phyloP scores from a whole-genome alignment of 2,113 vertebrate species.

The Melanerpes aurifrons region DNA sequence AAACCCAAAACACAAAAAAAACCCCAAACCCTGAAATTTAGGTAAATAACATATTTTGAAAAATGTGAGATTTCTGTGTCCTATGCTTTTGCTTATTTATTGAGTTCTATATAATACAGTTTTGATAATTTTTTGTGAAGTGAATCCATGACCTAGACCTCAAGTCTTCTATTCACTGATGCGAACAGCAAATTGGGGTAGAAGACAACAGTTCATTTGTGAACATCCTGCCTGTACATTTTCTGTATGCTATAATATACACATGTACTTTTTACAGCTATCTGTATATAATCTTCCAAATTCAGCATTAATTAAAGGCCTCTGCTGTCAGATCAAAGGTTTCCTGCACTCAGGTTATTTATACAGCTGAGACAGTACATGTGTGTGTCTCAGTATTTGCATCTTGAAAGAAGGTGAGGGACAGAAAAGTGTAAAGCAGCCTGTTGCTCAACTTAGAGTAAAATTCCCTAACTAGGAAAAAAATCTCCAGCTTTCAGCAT shows the following conservation, averaged over 20 bases:
- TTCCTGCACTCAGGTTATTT: neutral
- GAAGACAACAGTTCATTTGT: neutral
- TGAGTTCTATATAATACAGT: neutral
- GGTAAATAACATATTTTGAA: neutral
- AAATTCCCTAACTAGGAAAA: neutral
- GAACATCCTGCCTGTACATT: neutral
- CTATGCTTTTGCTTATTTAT: neutral
- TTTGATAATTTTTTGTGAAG: neutral
- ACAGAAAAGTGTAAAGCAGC: neutral
- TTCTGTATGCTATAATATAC: neutral
- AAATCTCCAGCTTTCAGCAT: neutral
- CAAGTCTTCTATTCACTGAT: neutral
- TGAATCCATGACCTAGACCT: neutral
- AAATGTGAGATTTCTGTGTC: neutral
- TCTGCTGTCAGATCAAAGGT: neutral
- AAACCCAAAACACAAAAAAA: neutral
- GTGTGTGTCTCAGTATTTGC: neutral
- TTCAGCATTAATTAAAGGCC: neutral
- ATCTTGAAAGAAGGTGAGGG: neutral
- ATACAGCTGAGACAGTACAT: neutral
- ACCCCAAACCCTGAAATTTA: neutral
- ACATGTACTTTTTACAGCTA: neutral
- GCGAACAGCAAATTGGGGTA: neutral
- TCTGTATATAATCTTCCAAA: neutral
- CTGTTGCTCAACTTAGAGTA: neutral